phyloP scores from a whole-genome alignment of 2,113 vertebrate genomes.

The Aegithalos caudatus region DNA sequence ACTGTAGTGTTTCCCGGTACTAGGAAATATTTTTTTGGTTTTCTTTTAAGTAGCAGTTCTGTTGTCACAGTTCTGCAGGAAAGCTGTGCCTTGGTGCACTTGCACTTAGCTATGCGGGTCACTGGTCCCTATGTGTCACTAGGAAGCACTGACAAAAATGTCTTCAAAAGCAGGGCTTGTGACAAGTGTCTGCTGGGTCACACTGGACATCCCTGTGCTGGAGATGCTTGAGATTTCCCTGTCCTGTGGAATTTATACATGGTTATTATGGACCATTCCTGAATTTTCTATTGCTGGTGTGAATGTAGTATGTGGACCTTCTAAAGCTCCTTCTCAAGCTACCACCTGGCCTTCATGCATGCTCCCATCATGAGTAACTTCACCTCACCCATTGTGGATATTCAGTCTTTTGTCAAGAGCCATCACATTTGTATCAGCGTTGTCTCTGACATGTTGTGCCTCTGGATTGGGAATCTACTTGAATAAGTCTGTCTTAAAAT shows the following conservation, averaged over 20 bases:
- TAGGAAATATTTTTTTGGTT: not conserved
- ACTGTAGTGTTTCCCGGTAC: not conserved
- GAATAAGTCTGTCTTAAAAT: not conserved
- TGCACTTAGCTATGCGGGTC: not conserved
- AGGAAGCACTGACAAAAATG: not conserved
- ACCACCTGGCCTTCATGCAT: not conserved
- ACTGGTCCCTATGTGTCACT: not conserved
- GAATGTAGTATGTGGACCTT: not conserved
- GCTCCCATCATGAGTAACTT: not conserved
- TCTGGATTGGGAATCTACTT: not conserved
- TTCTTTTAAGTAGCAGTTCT: not conserved
- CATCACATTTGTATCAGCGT: not conserved
- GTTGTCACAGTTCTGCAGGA: not conserved
- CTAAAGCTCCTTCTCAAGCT: not conserved
- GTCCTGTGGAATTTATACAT: accelerated
- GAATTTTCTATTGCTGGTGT: not conserved
- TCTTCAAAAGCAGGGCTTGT: not conserved
- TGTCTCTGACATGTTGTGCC: not conserved
- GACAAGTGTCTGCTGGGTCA: not conserved
- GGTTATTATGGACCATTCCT: not conserved
- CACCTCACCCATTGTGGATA: not conserved
- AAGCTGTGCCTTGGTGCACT: not conserved
- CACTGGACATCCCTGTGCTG: not conserved
- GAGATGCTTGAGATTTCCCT: not conserved
- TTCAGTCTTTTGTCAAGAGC: not conserved